phyloP scores from a whole-genome alignment of 2,113 vertebrate genomes.

The Tympanuchus pallidicinctus region DNA sequence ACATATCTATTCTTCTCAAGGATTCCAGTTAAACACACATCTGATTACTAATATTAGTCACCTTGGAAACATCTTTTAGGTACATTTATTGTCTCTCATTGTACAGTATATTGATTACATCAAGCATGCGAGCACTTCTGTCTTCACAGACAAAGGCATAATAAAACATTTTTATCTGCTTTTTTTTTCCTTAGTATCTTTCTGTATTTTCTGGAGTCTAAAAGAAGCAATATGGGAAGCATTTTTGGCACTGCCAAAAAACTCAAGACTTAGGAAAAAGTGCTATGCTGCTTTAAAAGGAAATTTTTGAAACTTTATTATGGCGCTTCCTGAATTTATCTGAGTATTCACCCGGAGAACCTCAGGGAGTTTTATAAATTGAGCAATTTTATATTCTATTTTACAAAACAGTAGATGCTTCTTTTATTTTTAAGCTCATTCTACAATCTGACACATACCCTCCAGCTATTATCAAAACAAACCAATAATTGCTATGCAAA shows the following conservation, averaged over 20 bases:
- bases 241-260: slow-evolving; percentile 3
- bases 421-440: neutral
- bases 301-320: neutral
- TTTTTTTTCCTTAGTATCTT: neutral
- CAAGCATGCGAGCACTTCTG: neutral
- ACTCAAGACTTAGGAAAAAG: neutral
- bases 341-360: neutral
- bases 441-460: neutral
- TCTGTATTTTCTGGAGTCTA: neutral
- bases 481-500: neutral
- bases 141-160: neutral
- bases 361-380: neutral
- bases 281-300: neutral
- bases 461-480: slow-evolving; percentile 12
- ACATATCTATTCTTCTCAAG: neutral
- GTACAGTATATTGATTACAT: neutral
- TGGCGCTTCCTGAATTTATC: neutral
- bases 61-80: neutral
- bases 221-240: neutral
- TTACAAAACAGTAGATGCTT: neutral
- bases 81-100: neutral
- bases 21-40: neutral
- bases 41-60: neutral
- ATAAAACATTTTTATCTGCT: neutral
- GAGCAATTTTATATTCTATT: neutral